A percentile compares a stretch with the other conserved stretches of the same genome.
These are phyloP conservation scores for Mactromeris polynyma DNA, from an alignment of 2,888 invertebrate species.

Conservation along the genomic window DNA sequence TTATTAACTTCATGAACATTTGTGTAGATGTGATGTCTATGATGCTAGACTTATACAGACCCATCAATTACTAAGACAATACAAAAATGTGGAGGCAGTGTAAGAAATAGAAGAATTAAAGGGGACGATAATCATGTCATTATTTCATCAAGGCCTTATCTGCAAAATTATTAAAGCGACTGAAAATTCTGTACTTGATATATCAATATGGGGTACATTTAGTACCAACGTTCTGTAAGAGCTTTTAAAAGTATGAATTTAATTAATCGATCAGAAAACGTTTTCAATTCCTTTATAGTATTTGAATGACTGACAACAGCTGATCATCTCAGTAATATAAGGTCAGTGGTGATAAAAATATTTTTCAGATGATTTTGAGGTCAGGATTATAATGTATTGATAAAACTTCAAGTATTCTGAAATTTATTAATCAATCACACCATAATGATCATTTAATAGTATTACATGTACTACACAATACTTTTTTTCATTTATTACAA, in stretches of 20 bases:
- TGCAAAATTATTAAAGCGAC: neutral
- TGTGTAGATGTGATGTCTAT: no score
- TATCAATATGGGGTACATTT: neutral
- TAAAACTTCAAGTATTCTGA: conserved; percentile 4
- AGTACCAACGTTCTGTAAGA: neutral
- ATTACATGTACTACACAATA: neutral
- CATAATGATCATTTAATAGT: neutral
- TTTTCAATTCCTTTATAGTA: neutral
- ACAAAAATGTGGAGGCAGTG: no score
- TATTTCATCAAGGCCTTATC: neutral
- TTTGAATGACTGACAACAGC: neutral
- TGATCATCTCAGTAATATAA: neutral
- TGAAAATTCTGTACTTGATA: neutral
- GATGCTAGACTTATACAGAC: no score
- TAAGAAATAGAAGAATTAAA: no score
- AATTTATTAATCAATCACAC: neutral
- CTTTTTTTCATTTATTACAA: neutral
- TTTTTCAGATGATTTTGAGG: neutral
- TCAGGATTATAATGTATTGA: neutral
- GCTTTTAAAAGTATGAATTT: neutral
- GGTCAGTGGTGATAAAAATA: neutral
- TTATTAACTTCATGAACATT: no score
- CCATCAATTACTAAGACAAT: no score
- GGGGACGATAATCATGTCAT: no score
- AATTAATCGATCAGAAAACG: neutral